Conservation (phyloP, 2,797 vertebrate species). For the Acanthis flammea region DNA sequence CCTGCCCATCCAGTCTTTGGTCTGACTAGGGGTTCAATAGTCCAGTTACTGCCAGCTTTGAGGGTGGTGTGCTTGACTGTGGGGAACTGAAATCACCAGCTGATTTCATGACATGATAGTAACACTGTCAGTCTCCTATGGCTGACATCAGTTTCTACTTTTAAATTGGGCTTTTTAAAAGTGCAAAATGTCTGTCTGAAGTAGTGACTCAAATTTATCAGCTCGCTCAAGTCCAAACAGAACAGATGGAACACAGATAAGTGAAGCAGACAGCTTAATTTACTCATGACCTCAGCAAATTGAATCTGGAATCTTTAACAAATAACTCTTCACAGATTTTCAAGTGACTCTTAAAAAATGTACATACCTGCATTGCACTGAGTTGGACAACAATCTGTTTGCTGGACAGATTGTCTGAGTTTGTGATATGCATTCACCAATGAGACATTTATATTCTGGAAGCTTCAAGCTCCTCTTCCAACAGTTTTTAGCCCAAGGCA, state of each 20-base stretch:
- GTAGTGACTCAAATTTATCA: conserved; percentile 30
- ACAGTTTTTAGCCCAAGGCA: background rate
- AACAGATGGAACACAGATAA: conserved; percentile 65
- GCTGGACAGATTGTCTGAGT: conserved; percentile 10
- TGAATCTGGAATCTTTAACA: conserved; percentile 29
- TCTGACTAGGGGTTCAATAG: background rate
- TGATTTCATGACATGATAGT: background rate
- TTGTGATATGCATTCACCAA: conserved; percentile 33
- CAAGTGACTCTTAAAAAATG: background rate
- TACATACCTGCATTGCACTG: conserved; percentile 44
- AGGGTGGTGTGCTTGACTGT: background rate
- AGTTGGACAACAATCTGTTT: background rate
- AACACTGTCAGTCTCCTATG: background rate
- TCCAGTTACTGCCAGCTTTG: background rate
- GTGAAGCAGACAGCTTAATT: conserved; percentile 58
- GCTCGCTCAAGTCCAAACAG: conserved; percentile 19
- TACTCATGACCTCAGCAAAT: conserved; percentile 47
- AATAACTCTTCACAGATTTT: background rate
- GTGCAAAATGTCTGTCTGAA: conserved; percentile 5
- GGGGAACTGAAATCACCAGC: background rate
- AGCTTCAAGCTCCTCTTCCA: conserved; percentile 2
- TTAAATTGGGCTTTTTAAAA: conserved; percentile 7
- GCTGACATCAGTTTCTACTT: background rate
- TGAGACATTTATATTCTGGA: background rate
- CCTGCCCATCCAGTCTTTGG: background rate